Conservation (phyloP, 1,140 invertebrate species). For the Dufourea novaeangliae region DNA sequence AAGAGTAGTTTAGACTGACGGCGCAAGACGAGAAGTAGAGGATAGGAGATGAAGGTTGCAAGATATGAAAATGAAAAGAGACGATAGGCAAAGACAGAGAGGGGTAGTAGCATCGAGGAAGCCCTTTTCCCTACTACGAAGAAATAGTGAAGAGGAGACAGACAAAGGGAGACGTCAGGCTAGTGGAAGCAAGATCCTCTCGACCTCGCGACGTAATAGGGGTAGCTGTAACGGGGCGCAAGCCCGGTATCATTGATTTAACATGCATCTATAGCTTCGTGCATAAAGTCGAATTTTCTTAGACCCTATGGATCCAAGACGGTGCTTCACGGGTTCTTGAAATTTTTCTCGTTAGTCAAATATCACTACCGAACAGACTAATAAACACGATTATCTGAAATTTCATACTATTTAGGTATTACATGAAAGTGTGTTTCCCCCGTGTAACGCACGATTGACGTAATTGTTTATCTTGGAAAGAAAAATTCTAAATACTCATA, state of each 20-base stretch:
- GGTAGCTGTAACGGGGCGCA: constrained; percentile 70
- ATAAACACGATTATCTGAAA: not conserved
- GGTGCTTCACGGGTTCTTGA: not conserved
- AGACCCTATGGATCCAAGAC: not conserved
- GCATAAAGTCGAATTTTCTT: constrained; percentile 49
- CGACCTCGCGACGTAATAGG: constrained; percentile 54
- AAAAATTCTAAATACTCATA: no score
- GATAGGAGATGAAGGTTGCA: constrained; percentile 13
- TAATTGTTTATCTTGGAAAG: no score
- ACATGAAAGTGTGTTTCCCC: no score
- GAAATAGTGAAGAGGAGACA: constrained; percentile 4
- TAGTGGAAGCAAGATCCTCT: constrained; percentile 51
- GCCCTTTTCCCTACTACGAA: constrained; percentile 24
- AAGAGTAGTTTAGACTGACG: constrained; percentile 14
- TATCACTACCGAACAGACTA: no score
- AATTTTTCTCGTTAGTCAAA: not conserved
- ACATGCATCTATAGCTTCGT: constrained; percentile 66
- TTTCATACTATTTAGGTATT: no score
- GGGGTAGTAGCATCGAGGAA: constrained; percentile 33
- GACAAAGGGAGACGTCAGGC: constrained; percentile 22
- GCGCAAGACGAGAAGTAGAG: no score
- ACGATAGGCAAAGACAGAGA: constrained; percentile 20
- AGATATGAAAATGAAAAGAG: constrained; percentile 2
- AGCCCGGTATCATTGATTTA: constrained; percentile 81
- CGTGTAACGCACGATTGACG: no score